Percentiles rank a stretch among this genome's conserved stretches.
Conservation (phyloP, 2,113 vertebrate species). For the Genyomyrus donnyi region DNA sequence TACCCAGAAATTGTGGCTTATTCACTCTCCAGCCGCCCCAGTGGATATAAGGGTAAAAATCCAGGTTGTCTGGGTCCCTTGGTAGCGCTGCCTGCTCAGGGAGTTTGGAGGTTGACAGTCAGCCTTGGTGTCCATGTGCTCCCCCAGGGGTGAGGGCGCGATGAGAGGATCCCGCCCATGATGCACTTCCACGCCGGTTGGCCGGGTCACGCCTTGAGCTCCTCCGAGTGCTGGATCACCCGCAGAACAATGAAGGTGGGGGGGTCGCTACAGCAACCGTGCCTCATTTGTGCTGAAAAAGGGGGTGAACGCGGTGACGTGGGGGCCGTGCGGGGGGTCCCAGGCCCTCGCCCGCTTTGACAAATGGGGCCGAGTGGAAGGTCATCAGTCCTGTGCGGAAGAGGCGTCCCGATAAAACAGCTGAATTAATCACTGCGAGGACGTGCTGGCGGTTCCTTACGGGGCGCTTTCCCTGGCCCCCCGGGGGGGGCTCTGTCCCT, state of each 20-base stretch:
- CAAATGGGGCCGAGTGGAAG: slow-evolving; percentile 18
- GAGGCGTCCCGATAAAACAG: background rate
- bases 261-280: slow-evolving; percentile 60
- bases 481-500: background rate
- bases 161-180: background rate
- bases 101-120: background rate
- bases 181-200: background rate
- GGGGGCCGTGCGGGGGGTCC: slow-evolving; percentile 42
- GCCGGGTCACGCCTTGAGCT: slow-evolving; percentile 4
- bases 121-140: background rate
- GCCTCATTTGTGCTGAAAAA: slow-evolving; percentile 52
- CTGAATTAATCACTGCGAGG: background rate
- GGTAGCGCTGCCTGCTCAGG: background rate
- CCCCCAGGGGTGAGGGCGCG: background rate
- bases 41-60: background rate
- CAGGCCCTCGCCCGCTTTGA: slow-evolving; percentile 6
- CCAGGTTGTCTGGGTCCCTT: background rate
- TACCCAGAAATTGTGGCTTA: background rate
- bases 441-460: background rate
- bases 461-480: background rate
- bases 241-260: slow-evolving; percentile 57
- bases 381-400: background rate
- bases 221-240: slow-evolving; percentile 47
- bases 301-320: slow-evolving; percentile 37
- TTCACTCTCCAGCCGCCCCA: background rate